Base-by-base conservation (phyloP, 2,888 invertebrate species). In the Brachypalpus laphriformis region DNA sequence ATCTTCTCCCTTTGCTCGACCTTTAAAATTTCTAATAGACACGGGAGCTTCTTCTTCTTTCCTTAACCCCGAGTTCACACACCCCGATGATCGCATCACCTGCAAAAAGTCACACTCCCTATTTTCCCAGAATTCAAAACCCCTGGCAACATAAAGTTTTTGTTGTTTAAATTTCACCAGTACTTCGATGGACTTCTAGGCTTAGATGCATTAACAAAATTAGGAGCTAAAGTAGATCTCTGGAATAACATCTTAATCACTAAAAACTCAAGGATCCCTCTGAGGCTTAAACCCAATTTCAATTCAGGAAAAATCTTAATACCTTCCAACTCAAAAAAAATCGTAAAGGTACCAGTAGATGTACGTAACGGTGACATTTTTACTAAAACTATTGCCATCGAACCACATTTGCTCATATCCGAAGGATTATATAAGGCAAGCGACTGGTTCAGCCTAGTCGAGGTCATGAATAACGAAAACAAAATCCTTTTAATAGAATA, bases 191-290 rank as follows among this genome's bases (percentile, higher is more conserved):
- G 34, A 34, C 57, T 57, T 14, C 34, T 57, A 57, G 57, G 34
- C 6, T 2, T 57, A 4, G 34, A 57, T 34, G 9, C 16, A 9
- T 16, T 31, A 34, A 16, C 31, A 34, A 57, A 57, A 34, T 18
- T 57, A 57, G 57, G 16, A 34, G 57, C 57, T 34, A 57, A 57
- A 57, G 20, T 57, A n/a, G 57, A 57, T 37, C 34, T 57, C 2
- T n/a, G 11, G 3, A 57, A 57, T 4, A 57, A 57, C 31, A 57
- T 14, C 16, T 18, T 57, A 16, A 7, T 57, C 11, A 34, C 57
- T 14, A 57, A 34, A 9, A 57, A 31, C 11, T 34, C 14, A 7
- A 7, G 5, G 2, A 57, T 57, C 4, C 34, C 57, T 18, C 37
- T 57, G 8, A 31, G 14, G 9, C 31, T 57, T 22, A 57, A 57